Evolutionary conservation across 2,797 vertebrate genomes (phyloP), one percentile per base, ranked within the genome.

Genomic region (Stomatorhinus walkeri): DNA sequence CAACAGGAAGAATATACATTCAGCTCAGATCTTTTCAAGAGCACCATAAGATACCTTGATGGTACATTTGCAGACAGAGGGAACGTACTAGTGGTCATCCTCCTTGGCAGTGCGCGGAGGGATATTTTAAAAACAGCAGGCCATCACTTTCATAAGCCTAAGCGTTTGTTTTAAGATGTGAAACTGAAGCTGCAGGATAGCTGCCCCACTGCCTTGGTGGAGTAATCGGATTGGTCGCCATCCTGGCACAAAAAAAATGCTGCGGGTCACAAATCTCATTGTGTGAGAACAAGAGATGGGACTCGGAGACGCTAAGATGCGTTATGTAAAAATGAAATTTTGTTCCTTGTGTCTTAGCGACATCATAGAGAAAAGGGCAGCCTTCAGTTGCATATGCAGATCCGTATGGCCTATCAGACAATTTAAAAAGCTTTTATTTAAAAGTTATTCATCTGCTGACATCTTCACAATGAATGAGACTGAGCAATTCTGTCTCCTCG

Each of bases 181-280:
- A 54, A 40, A 48, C 32, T n/a, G 32, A 59, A 36, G 28, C 51
- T 46, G 87, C 72, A 43, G 28, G 49, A 72, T 40, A 81, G 36
- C 40, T 12, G 54, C 6, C 83, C 40, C 54, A 85, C 10, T 64
- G 79, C 56, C 88, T 3, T 88, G 51, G 49, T 87, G 81, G 89
- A 88, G 43, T 94, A 91, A 94, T 92, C 94, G 93, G 94, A 95
- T 94, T 93, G 94, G 93, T 94, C 91, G 91, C 91, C 90, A 92
- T 91, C 93, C 93, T 92, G 93, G 22, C 86, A 51, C 56, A n/a
- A 83, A 22, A 83, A 81, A 8, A 68, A 14, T 1, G 9, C 46
- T 16, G 8, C 28, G 48, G 88, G 52, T n/a, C 40, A 61, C 84
- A 88, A 84, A 88, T 88, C 52, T 14, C 40, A 48, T 40, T 81